Base-by-base conservation (phyloP, 2,888 invertebrate genomes). In the Carterocephalus palaemon region DNA sequence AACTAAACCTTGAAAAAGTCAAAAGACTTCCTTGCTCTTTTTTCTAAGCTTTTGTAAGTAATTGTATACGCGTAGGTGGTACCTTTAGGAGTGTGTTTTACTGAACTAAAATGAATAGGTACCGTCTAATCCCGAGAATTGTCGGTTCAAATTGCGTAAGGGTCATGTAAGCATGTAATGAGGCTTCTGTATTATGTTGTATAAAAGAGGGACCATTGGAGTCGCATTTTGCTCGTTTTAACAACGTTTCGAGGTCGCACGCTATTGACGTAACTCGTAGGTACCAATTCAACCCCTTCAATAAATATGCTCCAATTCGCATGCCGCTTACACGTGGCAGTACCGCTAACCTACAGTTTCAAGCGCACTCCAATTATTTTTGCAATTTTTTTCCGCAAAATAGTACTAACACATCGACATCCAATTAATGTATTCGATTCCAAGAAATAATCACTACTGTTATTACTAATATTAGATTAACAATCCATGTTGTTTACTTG, bases 241-340 rank as follows among this genome's bases (percentile, higher is more conserved):
- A 39, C 15, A 29, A 40, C 9, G 28, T 56, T 56, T 51, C 47
- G 50, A 61, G 60, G 62, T 59, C 60, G 43, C 26, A 6, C 28
- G 22, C 43, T 29, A 36, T 43, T 36, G 20, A 36, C 36, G 29
- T 36, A 36, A 29, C 37, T 29, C 22, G 43, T 29, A 41, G 47
- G 34, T 16, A 36, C 49, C 53, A 32, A 58, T 54, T 54, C 59
- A 64, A 62, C 67, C 69, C 69, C 60, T 59, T 50, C 54, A 60
- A 61, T 68, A 67, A 70, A 64, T 67, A 47, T 51, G 52, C 60
- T 60, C 59, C 58, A 65, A 62, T 66, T 66, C 62, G 54, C 57
- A 62, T 63, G 60, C 53, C 57, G 56, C 57, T 62, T 64, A 69
- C 71, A 70, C 70, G 71, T 70, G 71, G 57, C 57, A 53, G 23